phyloP scores from a whole-genome alignment of 2,888 invertebrate species.

The Steinernema scapterisci region DNA sequence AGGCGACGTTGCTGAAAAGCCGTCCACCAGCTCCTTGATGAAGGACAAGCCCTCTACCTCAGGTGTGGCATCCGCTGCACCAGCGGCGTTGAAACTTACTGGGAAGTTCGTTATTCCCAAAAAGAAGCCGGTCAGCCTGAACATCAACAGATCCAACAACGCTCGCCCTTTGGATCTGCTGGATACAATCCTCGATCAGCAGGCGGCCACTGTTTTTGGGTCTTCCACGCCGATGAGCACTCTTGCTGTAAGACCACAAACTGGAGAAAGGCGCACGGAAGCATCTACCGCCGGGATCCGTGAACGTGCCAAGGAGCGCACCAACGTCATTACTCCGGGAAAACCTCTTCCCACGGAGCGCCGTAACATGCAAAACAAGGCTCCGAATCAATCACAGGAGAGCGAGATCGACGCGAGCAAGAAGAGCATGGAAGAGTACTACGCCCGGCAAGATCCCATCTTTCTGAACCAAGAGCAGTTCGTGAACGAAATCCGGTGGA shows the following conservation, averaged over 20 bases:
- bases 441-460: background rate
- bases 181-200: constrained; percentile 3
- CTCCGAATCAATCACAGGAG: background rate
- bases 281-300: too few relatives aligned
- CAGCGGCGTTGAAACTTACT: background rate
- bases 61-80: background rate
- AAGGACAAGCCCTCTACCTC: background rate
- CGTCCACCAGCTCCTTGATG: background rate
- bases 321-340: background rate
- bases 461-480: background rate
- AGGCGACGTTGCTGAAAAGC: background rate
- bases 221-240: background rate
- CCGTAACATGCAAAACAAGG: background rate
- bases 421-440: background rate
- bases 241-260: background rate
- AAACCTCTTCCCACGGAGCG: background rate
- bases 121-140: background rate
- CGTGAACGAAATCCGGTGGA: background rate
- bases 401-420: background rate
- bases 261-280: background rate
- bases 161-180: background rate
- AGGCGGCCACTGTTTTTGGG: background rate
- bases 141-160: background rate
- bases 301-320: background rate
- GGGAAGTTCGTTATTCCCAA: constrained; percentile 4